Base-by-base conservation (phyloP, 2,113 vertebrate species). In the Coturnix japonica region DNA sequence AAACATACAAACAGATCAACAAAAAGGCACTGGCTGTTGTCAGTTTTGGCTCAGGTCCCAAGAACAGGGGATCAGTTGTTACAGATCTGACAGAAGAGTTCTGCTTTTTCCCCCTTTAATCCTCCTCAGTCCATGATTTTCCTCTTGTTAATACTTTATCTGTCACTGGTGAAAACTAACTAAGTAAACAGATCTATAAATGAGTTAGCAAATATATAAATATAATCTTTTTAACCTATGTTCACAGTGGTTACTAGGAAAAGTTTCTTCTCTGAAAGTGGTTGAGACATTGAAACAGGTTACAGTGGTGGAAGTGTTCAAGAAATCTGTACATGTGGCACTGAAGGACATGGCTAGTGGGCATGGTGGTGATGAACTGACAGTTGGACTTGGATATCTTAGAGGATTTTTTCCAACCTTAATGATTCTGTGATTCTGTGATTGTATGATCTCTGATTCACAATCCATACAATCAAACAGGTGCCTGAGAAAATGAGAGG, bases 31-130 rank as follows among this genome's bases (percentile, higher is more conserved):
- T 51, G n/a, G 2, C 26, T 89, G 16, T 13, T 66, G 9, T 6
- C 63, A 13, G 8, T 64, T 89, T 31, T 2, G 3, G 5, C 30
- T 90, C 61, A 1, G 1, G 13, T 35, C 11, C 15, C 44, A 10
- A 28, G 11, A 66, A 5, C 13, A 46, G 12, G 33, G 30, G 17
- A 51, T 31, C 2, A 3, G 8, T 53, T 9, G 1, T 0, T 66
- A 5, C 33, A 51, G 16, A 14, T 2, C 2, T 70, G 5, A 39
- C 66, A 22, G 91, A 80, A 5, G 13, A 66, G 72, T 30, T 64
- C 13, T 82, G 21, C 4, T 75, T 71, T 70, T 81, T 53, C 14
- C 8, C 6, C 35, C 8, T 66, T 57, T 71, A 11, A 2, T 74
- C 11, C n/a, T 67, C 37, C 11, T 10, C 28, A 67, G 7, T 28